Evolutionary conservation across 2,113 vertebrate genomes (phyloP).

Genomic region (Tupaia tana): DNA sequence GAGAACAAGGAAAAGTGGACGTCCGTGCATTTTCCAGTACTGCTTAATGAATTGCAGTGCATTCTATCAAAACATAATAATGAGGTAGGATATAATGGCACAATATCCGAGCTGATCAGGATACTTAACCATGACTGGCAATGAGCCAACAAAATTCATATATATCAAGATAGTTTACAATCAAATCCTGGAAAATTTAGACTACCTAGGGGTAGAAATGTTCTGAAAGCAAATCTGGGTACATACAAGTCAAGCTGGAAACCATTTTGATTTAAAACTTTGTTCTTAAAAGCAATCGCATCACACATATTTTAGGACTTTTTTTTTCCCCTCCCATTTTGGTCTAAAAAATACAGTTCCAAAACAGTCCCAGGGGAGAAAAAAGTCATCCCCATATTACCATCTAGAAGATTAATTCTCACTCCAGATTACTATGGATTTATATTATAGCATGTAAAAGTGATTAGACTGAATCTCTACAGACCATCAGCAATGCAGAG

Average conservation of each 20-base stretch:
- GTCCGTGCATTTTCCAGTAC: constrained; percentile 98
- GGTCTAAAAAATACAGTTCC: not conserved
- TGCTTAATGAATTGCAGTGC: constrained; percentile 98
- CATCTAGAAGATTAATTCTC: not conserved
- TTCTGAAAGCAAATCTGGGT: not conserved
- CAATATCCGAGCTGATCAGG: not conserved
- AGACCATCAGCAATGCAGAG: not conserved
- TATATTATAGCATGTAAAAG: not conserved
- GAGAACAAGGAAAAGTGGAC: constrained; percentile 96
- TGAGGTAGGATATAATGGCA: rapidly evolving
- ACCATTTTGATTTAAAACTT: not conserved
- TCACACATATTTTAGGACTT: not conserved
- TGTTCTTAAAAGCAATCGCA: not conserved
- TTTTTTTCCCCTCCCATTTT: not conserved
- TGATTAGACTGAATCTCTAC: not conserved
- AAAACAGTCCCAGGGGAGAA: not conserved
- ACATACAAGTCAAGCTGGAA: rapidly evolving
- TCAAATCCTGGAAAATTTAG: not conserved
- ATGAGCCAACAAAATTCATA: not conserved
- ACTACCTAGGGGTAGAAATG: not conserved
- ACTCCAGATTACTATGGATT: not conserved
- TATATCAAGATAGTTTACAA: not conserved
- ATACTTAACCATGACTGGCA: not conserved
- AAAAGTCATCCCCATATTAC: not conserved
- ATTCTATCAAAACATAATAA: constrained; percentile 87